Evolutionary conservation across 2,797 vertebrate genomes (phyloP).

Genomic region (Artibeus lituratus): DNA sequence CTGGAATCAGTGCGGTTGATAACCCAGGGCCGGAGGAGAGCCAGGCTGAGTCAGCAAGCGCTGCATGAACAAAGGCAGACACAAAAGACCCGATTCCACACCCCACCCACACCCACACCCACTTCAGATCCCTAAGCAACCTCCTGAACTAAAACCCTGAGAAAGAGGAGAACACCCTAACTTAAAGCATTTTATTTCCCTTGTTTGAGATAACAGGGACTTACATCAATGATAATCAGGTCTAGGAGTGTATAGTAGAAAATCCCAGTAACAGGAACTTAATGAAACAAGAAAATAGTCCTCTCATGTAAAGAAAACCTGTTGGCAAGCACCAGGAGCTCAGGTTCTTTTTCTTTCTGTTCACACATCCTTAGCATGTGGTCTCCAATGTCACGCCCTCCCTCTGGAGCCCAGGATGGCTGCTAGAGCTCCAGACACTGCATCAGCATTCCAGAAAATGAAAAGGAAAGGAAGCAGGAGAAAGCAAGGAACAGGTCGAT

Average conservation of each 20-base stretch:
- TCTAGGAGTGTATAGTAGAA: neutral
- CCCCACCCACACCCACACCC: neutral
- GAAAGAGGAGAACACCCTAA: neutral
- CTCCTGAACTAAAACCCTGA: neutral
- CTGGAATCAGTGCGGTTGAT: neutral
- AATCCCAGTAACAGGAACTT: neutral
- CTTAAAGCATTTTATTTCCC: neutral
- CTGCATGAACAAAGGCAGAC: neutral
- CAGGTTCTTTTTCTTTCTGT: neutral
- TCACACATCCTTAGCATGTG: neutral
- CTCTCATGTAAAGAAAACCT: neutral
- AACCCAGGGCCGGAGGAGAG: neutral
- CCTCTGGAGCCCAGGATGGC: neutral
- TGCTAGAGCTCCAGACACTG: neutral
- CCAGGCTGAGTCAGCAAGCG: too few species aligned
- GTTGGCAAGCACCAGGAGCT: neutral
- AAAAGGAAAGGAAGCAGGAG: neutral
- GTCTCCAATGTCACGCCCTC: neutral
- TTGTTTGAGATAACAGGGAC: neutral
- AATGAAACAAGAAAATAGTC: neutral
- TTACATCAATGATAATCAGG: neutral
- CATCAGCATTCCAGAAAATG: neutral
- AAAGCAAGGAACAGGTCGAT: neutral
- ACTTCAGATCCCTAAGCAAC: neutral
- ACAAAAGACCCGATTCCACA: neutral